phyloP scores from a whole-genome alignment of 2,797 vertebrate genomes.

The Premnoplex brunnescens region DNA sequence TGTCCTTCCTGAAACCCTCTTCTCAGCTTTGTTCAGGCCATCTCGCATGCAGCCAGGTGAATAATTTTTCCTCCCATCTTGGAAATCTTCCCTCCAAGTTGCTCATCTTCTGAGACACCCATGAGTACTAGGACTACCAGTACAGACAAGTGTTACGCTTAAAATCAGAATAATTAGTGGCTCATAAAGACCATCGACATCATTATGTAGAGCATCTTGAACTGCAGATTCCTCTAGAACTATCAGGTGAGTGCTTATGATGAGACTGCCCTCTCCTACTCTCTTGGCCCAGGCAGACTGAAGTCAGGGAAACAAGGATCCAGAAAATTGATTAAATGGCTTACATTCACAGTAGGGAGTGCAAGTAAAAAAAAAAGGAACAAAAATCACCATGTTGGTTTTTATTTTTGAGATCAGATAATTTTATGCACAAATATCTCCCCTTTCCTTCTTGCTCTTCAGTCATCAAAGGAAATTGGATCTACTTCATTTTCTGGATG shows the following conservation, averaged over 20 bases:
- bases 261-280: not conserved
- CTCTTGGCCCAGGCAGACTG: not conserved
- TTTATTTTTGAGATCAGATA: not conserved
- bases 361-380: not conserved
- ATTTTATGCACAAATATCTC: not conserved
- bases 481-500: not conserved
- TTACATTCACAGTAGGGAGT: not conserved
- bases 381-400: not conserved
- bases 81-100: not conserved
- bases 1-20: not conserved
- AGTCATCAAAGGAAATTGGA: not conserved
- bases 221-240: not conserved
- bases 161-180: not conserved
- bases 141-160: not conserved
- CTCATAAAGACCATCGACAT: not conserved
- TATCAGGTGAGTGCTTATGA: not conserved
- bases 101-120: not conserved
- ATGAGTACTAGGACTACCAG: not conserved
- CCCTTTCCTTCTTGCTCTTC: not conserved
- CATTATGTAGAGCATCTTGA: not conserved
- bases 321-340: not conserved
- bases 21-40: not conserved
- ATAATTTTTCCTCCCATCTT: not conserved
- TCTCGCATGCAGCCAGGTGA: not conserved
- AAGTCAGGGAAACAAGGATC: not conserved